Conservation (phyloP, 2,113 vertebrate genomes). For the Corydoras sp. region DNA sequence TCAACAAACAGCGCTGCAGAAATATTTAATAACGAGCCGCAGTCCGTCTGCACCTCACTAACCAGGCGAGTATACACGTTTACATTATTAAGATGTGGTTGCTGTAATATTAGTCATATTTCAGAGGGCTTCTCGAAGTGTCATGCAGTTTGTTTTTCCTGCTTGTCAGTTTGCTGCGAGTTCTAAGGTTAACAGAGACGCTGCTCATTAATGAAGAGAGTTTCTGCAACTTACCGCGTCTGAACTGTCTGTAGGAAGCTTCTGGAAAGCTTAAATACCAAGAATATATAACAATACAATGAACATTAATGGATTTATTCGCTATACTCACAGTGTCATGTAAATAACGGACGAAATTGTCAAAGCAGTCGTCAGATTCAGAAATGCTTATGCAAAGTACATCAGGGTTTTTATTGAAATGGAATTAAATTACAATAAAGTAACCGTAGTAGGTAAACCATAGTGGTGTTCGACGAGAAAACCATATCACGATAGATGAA, state of each 20-base stretch:
- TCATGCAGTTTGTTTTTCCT: neutral
- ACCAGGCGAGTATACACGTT: conserved; percentile 25
- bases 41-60: conserved; percentile 2
- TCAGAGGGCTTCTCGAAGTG: neutral
- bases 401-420: too few species aligned
- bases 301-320: too few species aligned
- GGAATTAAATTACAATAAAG: too few species aligned
- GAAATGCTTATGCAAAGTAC: too few species aligned
- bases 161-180: neutral
- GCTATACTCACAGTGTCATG: too few species aligned
- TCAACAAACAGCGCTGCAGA: conserved; percentile 14
- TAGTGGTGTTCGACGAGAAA: neutral
- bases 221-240: neutral
- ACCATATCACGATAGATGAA: neutral
- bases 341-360: too few species aligned
- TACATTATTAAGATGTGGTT: too few species aligned
- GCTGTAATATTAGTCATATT: neutral
- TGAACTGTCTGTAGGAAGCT: neutral
- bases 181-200: conserved; percentile 5
- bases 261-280: neutral
- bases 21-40: conserved; percentile 16
- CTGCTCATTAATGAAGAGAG: conserved; percentile 14
- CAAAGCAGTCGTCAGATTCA: too few species aligned
- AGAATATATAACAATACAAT: too few species aligned
- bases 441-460: too few species aligned